Conservation (phyloP, 2,888 invertebrate genomes). For the Timandra comae region DNA sequence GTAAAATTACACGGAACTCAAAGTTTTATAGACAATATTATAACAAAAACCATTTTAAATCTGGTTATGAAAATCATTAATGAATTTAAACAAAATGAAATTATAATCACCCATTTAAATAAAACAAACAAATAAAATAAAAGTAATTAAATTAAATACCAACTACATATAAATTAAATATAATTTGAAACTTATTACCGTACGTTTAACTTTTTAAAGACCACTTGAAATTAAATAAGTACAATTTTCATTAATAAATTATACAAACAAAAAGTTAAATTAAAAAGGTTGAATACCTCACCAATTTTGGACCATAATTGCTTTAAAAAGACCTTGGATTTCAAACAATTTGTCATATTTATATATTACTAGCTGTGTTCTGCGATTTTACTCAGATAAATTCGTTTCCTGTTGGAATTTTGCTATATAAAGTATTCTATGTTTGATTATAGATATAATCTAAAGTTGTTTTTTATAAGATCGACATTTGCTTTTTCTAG, state of each 20-base stretch:
- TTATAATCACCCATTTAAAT: too few relatives aligned
- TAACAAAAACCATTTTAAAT: too few relatives aligned
- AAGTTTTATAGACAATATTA: too few relatives aligned
- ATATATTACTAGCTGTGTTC: not conserved
- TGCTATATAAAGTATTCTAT: too few relatives aligned
- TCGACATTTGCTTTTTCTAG: too few relatives aligned
- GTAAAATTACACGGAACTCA: too few relatives aligned
- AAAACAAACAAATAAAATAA: not conserved
- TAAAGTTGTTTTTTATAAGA: too few relatives aligned
- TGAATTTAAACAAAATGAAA: too few relatives aligned
- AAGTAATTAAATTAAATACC: constrained; percentile 4
- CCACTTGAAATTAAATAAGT: constrained; percentile 8
- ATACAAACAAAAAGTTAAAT: not conserved
- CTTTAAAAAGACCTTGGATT: not conserved
- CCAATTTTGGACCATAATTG: constrained; percentile 1
- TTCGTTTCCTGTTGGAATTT: too few relatives aligned
- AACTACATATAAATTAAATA: too few relatives aligned
- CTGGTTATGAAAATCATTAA: too few relatives aligned
- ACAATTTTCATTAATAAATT: constrained; percentile 9
- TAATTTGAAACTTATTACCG: constrained; percentile 2
- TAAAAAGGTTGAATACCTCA: constrained; percentile 4
- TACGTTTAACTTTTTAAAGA: constrained; percentile 7
- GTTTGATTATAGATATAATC: too few relatives aligned
- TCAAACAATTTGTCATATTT: constrained; percentile 9
- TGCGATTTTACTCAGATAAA: not conserved